Conservation (phyloP, 2,113 vertebrate species). For the Anarhynchus alexandrinus region DNA sequence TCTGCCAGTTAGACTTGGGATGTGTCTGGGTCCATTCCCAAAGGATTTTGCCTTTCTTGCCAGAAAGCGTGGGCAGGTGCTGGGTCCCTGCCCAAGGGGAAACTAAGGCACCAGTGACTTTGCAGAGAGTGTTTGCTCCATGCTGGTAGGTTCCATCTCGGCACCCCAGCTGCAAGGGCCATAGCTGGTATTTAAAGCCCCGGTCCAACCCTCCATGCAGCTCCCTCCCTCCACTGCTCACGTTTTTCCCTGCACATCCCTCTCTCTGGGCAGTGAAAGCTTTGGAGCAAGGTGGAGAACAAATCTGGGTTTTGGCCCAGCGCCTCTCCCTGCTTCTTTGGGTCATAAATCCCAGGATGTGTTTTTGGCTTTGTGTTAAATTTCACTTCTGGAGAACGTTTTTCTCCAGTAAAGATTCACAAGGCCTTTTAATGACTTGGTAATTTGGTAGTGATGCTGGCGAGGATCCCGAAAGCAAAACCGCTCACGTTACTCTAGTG, state of each 20-base stretch:
- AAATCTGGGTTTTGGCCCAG: not conserved
- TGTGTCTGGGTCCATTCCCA: rapidly evolving
- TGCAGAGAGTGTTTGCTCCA: not conserved
- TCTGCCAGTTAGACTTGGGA: not conserved
- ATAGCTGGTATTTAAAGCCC: not conserved
- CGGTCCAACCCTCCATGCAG: not conserved
- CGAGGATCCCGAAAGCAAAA: not conserved
- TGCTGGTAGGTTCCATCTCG: not conserved
- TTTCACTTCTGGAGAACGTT: not conserved
- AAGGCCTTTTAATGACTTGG: not conserved
- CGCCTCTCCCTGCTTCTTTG: not conserved
- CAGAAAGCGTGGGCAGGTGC: not conserved
- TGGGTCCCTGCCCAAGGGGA: not conserved
- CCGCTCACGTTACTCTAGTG: rapidly evolving
- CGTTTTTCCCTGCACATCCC: not conserved
- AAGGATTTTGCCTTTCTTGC: not conserved
- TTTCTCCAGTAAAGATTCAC: not conserved
- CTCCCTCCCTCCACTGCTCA: not conserved
- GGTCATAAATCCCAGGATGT: not conserved
- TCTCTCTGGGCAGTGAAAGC: not conserved
- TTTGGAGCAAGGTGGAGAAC: not conserved
- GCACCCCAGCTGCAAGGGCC: not conserved
- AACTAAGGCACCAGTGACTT: not conserved
- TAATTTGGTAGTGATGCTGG: not conserved
- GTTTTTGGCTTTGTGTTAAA: not conserved